These are phyloP conservation scores for Thymallus thymallus DNA, from an alignment of 2,113 vertebrate species.

Conservation along the genomic window DNA sequence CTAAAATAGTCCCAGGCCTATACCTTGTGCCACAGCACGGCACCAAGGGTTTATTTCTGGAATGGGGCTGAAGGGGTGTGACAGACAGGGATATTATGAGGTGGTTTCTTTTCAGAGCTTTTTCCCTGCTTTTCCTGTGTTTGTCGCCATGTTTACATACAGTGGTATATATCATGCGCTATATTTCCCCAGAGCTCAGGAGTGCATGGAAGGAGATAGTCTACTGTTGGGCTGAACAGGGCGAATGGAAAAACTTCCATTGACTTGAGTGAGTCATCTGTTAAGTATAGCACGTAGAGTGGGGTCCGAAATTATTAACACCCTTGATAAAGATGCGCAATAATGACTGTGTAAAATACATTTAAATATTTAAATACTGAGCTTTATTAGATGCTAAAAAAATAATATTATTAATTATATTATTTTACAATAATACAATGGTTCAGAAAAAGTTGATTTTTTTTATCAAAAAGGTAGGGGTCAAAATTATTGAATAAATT, in stretches of 20 bases:
- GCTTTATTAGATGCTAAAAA: too few species aligned
- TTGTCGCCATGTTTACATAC: constrained; percentile 33
- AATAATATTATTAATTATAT: too few species aligned
- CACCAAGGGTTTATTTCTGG: constrained; percentile 66
- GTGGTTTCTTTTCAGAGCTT: constrained; percentile 36
- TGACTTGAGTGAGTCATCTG: neutral
- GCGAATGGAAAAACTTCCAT: neutral
- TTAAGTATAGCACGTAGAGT: constrained; percentile 2
- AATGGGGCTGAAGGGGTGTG: constrained; percentile 49
- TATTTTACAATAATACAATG: too few species aligned
- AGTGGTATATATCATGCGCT: constrained; percentile 16
- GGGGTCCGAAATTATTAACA: too few species aligned
- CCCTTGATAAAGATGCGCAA: too few species aligned
- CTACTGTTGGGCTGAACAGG: constrained; percentile 6
- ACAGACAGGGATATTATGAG: constrained; percentile 42
- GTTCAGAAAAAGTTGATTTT: too few species aligned
- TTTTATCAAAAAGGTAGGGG: too few species aligned
- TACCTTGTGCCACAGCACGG: constrained; percentile 53
- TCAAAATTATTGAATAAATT: too few species aligned
- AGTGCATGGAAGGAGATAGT: neutral
- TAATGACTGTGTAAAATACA: too few species aligned
- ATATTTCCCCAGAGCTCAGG: neutral
- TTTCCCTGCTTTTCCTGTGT: constrained; percentile 43
- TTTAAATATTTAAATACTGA: too few species aligned
- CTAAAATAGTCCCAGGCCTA: constrained; percentile 62